phyloP scores from a whole-genome alignment of 2,797 vertebrate species.

The Sphenopsis melanotis region DNA sequence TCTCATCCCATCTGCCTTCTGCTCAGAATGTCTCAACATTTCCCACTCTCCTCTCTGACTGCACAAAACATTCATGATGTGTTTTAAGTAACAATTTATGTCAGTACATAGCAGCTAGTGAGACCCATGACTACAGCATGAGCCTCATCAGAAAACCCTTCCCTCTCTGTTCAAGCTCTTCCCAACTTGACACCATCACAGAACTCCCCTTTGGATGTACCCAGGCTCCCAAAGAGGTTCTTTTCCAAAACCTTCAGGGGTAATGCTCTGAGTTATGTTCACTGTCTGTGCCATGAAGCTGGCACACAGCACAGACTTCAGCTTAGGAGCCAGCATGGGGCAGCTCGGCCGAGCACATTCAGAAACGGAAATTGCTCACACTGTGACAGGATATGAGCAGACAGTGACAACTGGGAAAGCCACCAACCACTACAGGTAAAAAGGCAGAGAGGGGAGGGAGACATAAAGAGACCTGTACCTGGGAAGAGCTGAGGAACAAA shows the following conservation, averaged over 20 bases:
- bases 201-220: background rate
- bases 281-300: background rate
- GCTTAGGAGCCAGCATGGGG: background rate
- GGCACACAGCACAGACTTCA: background rate
- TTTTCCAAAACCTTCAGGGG: background rate
- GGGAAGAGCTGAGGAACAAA: background rate
- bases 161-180: background rate
- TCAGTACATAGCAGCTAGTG: background rate
- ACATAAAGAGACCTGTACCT: background rate
- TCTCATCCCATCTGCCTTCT: background rate
- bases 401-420: rapidly evolving
- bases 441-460: background rate
- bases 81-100: background rate
- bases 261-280: background rate
- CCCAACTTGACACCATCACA: background rate
- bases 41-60: background rate
- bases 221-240: background rate
- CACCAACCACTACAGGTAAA: background rate
- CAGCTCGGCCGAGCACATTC: rapidly evolving
- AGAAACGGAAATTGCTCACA: rapidly evolving
- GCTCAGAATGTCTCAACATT: background rate
- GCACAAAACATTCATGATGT: background rate
- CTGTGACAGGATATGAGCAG: background rate
- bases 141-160: background rate
- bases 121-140: background rate